Evolutionary conservation across 2,797 vertebrate species (phyloP).

Genomic region (Chelmon rostratus): DNA sequence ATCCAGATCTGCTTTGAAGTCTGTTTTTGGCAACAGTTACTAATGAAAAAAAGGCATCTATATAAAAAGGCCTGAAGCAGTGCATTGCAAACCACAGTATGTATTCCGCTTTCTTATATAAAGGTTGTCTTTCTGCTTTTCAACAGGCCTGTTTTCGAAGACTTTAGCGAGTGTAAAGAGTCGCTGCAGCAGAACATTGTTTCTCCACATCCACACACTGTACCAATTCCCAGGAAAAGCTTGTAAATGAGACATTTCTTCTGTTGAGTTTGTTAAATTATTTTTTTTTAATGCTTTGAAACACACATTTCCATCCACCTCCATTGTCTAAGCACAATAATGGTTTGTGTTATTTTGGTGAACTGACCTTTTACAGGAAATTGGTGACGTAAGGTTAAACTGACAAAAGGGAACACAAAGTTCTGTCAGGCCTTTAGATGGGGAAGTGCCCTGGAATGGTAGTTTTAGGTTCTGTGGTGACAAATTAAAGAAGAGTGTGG

Average conservation of each 20-base stretch:
- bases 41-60: neutral
- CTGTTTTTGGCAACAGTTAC: neutral
- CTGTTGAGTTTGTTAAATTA: neutral
- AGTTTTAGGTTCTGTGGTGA: neutral
- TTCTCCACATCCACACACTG: neutral
- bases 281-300: neutral
- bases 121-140: neutral
- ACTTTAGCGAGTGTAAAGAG: accelerated
- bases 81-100: neutral
- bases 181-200: neutral
- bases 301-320: neutral
- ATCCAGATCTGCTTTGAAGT: neutral
- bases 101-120: neutral
- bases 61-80: neutral
- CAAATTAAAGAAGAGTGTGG: neutral
- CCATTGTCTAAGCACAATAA: neutral
- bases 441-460: conserved; percentile 35
- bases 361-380: conserved; percentile 45
- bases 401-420: conserved; percentile 44
- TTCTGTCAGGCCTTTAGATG: conserved; percentile 2
- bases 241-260: neutral
- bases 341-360: neutral
- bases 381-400: conserved; percentile 18
- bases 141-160: neutral
- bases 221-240: neutral